Evolutionary conservation across 2,888 invertebrate genomes (phyloP), one percentile per base, ranked within the genome.

Genomic region (Villa cingulata): DNA sequence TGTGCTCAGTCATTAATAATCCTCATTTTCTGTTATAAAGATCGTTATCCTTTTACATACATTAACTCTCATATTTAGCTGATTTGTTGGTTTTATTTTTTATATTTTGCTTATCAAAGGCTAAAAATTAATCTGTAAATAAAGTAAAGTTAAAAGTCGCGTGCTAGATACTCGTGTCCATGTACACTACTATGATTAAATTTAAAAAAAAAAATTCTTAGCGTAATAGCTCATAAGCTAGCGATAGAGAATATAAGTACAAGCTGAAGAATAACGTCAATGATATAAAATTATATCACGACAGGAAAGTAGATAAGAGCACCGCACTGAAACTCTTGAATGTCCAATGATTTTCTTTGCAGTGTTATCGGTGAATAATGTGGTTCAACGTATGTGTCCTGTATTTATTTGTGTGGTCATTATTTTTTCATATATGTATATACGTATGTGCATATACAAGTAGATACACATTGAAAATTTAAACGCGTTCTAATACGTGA

Each of bases 271-370:
- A 37, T 39, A 42, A 46, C 45, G 46, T 43, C 50, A 61, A 61
- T 64, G 62, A 66, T 64, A 64, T 62, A 64, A 66, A 64, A 65
- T 62, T 66, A 60, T 65, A 62, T 62, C 67, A 68, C 68, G 67
- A 68, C 67, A 68, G 67, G 67, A 68, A 68, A 59, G 64, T 57
- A 66, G 67, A 67, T 68, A 67, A 67, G 68, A 64, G 59, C 63
- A 27, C 36, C 34, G 32, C 37, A 47, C 45, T 44, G 27, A n/a
- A 43, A 16, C 37, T 32, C 39, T 4, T 47, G 47, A 43, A 27
- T 40, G 36, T 38, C 41, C 48, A 41, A 38, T 43, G 42, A 42
- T 46, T 43, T 46, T 46, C 40, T 42, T 46, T 45, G 41, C n/a
- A n/a, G n/a, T n/a, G n/a, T n/a, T 46, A 41, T 41, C 41, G 46